Percentiles rank a stretch among this genome's conserved stretches.
These are phyloP conservation scores for Stenopsyche tienmushanensis DNA, from an alignment of 1,140 invertebrate genomes.

Conservation along the genomic window DNA sequence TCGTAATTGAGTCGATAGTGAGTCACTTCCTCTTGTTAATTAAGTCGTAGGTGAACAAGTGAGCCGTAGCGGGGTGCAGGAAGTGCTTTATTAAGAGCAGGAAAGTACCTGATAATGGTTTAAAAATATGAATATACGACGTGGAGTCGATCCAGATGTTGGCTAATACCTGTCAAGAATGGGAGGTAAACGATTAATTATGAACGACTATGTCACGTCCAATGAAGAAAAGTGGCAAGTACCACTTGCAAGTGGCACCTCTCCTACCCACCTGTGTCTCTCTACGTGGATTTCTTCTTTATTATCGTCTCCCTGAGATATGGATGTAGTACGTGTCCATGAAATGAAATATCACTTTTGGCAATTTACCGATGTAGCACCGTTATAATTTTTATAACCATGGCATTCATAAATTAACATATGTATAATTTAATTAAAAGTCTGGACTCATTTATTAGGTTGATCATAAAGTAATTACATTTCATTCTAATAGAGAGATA, in stretches of 20 bases:
- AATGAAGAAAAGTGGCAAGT: constrained; percentile 1
- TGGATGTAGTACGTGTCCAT: constrained; percentile 7
- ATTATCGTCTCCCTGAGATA: constrained; percentile 18
- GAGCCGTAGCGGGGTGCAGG: constrained; percentile 1
- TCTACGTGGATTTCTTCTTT: constrained; percentile 24
- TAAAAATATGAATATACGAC: background rate
- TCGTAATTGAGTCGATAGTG: background rate
- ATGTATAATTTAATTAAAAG: too few species aligned
- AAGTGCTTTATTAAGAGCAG: constrained; percentile 5
- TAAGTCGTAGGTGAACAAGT: background rate
- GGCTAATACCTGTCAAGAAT: background rate
- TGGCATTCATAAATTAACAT: too few species aligned
- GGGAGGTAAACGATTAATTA: constrained; percentile 7
- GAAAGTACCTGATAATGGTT: constrained; percentile 3
- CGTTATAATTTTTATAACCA: too few species aligned
- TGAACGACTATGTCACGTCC: constrained; percentile 14
- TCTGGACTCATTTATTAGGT: too few species aligned
- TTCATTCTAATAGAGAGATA: too few species aligned
- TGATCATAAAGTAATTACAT: too few species aligned
- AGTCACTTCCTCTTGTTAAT: constrained; percentile 14
- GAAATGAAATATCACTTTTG: background rate
- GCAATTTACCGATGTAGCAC: too few species aligned
- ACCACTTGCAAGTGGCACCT: constrained; percentile 24
- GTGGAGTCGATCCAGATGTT: background rate
- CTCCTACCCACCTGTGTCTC: constrained; percentile 19